Conservation (phyloP, 92 coral and sea anemone genomes). For the Porites cylindrica region DNA sequence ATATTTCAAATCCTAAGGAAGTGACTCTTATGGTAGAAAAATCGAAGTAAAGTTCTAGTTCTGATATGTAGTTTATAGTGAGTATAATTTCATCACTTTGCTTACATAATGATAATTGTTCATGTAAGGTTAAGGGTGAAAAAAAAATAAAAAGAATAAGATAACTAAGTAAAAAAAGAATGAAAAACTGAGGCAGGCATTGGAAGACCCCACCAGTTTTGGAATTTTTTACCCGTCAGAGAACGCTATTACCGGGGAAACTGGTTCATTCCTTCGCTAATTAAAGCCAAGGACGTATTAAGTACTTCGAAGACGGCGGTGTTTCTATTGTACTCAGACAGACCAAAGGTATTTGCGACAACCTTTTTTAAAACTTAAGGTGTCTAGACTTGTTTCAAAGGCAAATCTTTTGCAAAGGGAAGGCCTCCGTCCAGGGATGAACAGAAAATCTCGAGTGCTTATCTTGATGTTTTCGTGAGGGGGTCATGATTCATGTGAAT, state of each 20-base stretch:
- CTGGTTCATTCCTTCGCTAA: not conserved
- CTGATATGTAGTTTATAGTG: no score
- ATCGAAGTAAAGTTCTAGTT: no score
- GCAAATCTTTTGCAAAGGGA: not conserved
- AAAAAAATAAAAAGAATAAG: not conserved
- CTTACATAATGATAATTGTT: no score
- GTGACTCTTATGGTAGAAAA: no score
- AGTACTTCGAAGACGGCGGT: not conserved
- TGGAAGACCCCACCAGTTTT: not conserved
- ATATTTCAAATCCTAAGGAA: no score
- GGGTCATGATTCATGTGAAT: no score
- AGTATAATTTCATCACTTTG: no score
- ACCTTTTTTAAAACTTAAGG: not conserved
- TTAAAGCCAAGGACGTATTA: not conserved
- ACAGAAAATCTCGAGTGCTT: no score
- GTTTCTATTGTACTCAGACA: not conserved
- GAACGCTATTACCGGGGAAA: not conserved
- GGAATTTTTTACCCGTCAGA: not conserved
- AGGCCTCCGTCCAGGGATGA: not conserved
- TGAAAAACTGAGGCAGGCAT: not conserved
- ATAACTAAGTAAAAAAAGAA: not conserved
- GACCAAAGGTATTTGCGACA: not conserved
- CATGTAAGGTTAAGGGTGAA: not conserved
- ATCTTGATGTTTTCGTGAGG: no score
- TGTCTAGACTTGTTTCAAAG: not conserved